phyloP scores from a whole-genome alignment of 2,888 invertebrate species.

The Candidula unifasciata region DNA sequence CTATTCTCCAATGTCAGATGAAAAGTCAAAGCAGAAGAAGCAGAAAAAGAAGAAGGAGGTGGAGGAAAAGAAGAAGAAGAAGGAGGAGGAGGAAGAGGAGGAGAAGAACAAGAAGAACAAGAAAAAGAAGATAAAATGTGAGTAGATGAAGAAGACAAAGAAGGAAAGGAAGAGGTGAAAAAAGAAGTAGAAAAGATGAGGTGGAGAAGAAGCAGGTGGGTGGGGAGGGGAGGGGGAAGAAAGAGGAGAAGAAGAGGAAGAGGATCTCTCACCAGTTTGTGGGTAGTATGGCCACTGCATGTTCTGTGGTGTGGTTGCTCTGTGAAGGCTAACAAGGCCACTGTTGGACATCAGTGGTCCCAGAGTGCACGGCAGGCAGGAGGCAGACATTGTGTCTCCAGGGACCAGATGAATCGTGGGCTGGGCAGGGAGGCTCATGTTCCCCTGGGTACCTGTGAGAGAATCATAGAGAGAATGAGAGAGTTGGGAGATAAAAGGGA shows the following conservation, averaged over 20 bases:
- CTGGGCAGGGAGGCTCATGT: conserved; percentile 44
- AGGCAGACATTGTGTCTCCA: conserved; percentile 24
- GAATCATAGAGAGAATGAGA: not conserved
- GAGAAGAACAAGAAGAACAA: too few relatives aligned
- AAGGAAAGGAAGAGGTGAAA: too few relatives aligned
- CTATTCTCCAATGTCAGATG: too few relatives aligned
- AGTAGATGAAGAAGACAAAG: too few relatives aligned
- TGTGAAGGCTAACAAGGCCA: conserved; percentile 10
- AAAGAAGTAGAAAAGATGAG: too few relatives aligned
- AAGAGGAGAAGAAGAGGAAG: not conserved
- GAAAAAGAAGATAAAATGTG: too few relatives aligned
- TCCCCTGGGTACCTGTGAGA: conserved; percentile 35
- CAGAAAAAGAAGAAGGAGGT: too few relatives aligned
- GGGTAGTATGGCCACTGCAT: conserved; percentile 57
- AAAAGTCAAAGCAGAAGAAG: too few relatives aligned
- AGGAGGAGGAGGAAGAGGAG: too few relatives aligned
- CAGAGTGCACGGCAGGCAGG: conserved; percentile 39
- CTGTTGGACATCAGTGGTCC: conserved; percentile 37
- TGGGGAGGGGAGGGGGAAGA: not conserved
- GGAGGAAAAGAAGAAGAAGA: too few relatives aligned
- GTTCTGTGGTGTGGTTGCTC: conserved; percentile 34
- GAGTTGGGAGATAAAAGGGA: too few relatives aligned
- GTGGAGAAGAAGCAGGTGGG: too few relatives aligned
- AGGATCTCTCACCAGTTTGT: conserved; percentile 50
- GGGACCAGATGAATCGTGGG: conserved; percentile 48